Evolutionary conservation across 2,113 vertebrate species (phyloP), one percentile per base, ranked within the genome.

Genomic region (Spheniscus mendiculus): DNA sequence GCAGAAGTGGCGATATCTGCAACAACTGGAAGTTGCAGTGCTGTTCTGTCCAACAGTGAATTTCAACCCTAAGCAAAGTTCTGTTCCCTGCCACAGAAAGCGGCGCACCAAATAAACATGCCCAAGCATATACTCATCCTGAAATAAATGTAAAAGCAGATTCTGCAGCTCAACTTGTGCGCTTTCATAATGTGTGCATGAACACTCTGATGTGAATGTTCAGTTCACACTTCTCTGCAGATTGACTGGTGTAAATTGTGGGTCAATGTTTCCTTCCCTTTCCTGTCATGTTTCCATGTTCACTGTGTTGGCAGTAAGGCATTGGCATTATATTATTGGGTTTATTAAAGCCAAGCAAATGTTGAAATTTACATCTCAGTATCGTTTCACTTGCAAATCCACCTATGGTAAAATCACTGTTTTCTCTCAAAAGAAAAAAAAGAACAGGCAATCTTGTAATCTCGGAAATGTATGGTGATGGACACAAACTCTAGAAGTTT

Each of bases 171-270:
- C 0, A 0, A 1, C 9, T 23, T 29, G 21, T 15, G 83, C 2
- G 0, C 22, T 66, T 42, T 23, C 12, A 10, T 45, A 18, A 50
- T 0, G 4, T 44, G 36, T 34, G 38, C 7, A 2, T 3, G 18
- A 42, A 15, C 17, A 10, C 13, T 32, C 12, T 19, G 45, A 15
- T 36, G 27, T 19, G 61, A 56, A 9, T 30, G 18, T 55, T n/a
- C 38, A 29, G 23, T 23, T 92, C 16, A 4, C 5, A 1, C 7
- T 59, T 42, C 42, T 50, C 52, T 71, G 4, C 55, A 34, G 25
- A 18, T 3, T 40, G 59, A 11, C 50, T 61, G 44, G 13, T 50
- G 10, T 6, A 10, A 55, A 23, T 42, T 67, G n/a, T 59, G 79
- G 12, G 25, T 36, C 1, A 2, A 4, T 23, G 34, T 22, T 80